Base-by-base conservation (phyloP, 2,888 invertebrate species). In the Acrobasis repandana region DNA sequence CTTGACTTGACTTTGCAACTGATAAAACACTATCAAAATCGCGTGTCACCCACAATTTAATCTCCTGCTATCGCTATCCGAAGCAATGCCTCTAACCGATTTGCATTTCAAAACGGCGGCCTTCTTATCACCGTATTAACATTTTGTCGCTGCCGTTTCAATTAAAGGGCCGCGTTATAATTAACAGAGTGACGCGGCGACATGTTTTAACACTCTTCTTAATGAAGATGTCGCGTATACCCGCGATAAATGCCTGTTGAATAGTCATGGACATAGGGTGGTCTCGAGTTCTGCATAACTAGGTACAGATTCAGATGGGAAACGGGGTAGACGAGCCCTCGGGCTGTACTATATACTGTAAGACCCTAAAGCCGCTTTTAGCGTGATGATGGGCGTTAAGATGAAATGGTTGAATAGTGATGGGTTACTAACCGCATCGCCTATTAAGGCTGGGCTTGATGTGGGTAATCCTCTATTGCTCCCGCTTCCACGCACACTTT, bases 151-250 rank as follows among this genome's bases (percentile, higher is more conserved):
- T 84, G 81, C 79, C 72, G 89, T 85, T 86, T 88, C 88, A 88
- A 89, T 90, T 90, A 90, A 88, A 80, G 72, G 77, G 76, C 81
- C 77, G 88, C 85, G 88, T 90, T 84, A 83, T 89, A 88, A 91
- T 90, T 88, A 90, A 88, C 82, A 71, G 77, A 80, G 81, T 88
- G 90, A 88, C 89, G 86, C 81, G 82, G 88, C 84, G 85, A 91
- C 91, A 89, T 85, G 91, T 85, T 88, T 90, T 88, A 89, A 91
- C 91, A 90, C 90, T 91, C 77, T 67, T 81, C 75, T 84, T 90
- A 90, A 91, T 91, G 91, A 90, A 91, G 91, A 88, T 82, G 90
- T 91, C 77, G 81, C 79, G 79, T 82, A 76, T 74, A 67, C 61
- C 71, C 61, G 72, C 69, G 85, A 83, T 79, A 79, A 76, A 67